These are phyloP conservation scores for Chaetorhynchus papuensis DNA, from an alignment of 2,113 vertebrate species.

Conservation along the genomic window DNA sequence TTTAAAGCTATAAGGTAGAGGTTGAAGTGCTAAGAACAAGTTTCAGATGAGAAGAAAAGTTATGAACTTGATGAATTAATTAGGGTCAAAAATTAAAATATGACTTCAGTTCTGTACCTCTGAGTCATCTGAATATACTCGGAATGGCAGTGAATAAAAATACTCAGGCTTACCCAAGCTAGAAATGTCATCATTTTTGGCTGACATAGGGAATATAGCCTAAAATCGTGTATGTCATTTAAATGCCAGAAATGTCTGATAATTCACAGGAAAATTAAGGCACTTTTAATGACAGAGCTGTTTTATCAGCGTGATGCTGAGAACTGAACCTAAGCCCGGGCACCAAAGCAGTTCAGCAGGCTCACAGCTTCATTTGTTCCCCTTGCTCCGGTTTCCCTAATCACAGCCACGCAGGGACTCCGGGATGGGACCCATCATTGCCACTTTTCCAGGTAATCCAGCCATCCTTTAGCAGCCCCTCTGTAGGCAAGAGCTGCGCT, in stretches of 20 bases:
- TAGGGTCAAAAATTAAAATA: conserved; percentile 43
- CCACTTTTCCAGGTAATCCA: neutral
- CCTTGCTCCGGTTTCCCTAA: neutral
- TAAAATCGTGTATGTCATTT: neutral
- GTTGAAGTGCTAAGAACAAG: conserved; percentile 9
- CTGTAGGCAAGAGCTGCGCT: neutral
- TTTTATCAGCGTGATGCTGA: conserved; percentile 6
- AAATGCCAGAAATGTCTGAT: conserved; percentile 7
- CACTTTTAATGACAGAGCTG: neutral
- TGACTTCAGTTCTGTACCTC: neutral
- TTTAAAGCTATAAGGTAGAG: neutral
- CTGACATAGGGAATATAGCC: neutral
- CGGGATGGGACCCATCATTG: neutral
- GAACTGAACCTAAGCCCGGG: neutral
- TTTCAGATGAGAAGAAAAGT: conserved; percentile 32
- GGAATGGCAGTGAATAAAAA: neutral
- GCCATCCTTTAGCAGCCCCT: neutral
- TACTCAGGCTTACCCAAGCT: neutral
- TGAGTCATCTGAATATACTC: neutral
- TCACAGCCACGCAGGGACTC: neutral
- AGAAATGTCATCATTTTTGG: conserved; percentile 1
- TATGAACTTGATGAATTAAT: conserved; percentile 38
- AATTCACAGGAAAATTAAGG: conserved; percentile 34
- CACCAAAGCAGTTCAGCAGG: conserved; percentile 6
- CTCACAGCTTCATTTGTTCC: conserved; percentile 10